Base-by-base conservation (phyloP, 64 coral and sea anemone species). In the Pachyseris speciosa region DNA sequence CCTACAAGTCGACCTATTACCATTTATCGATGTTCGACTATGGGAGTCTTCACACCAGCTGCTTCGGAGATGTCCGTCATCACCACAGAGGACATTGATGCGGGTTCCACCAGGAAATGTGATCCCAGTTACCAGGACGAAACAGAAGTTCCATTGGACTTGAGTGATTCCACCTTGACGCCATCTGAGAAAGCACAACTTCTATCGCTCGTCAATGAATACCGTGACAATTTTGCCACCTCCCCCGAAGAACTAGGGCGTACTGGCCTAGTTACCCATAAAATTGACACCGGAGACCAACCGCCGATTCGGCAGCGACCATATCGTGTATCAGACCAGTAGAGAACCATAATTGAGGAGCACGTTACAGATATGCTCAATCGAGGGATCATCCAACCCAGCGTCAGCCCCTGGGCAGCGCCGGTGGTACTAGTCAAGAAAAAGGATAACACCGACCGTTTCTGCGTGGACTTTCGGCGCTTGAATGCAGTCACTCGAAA, bases 1-100 rank as follows among this genome's bases (percentile, higher is more conserved):
- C 73, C 87, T n/a, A 89, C 87, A 17, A 61, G 79, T 30, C 20
- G 38, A 34, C 87, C 87, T 32, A 59, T 89, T 24, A 89, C 87
- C 10, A 61, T 79, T 19, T 79, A 63, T 50, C 72, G 55, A 8
- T 50, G 75, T 25, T 34, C 88, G 13, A 90, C 39, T 16, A 68
- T 90, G 59, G 88, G 75, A 20, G 47, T 13, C 1, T 77, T 60
- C 47, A 75, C 22, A 28, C 49, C 28, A 16, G 39, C 32, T 9
- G 7, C 38, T 19, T 51, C 24, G 16, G 13, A 34, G 15, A 64
- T 48, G 50, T 43, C 86, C 26, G 37, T n/a, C 9, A 63, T 76
- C 8, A 29, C 40, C 22, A 15, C 31, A 2, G 69, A 53, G 0
- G 28, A 72, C 47, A n/a, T n/a, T n/a, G n/a, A n/a, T n/a, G n/a